phyloP scores from a whole-genome alignment of 2,797 vertebrate species.

The Austrolebias charrua region DNA sequence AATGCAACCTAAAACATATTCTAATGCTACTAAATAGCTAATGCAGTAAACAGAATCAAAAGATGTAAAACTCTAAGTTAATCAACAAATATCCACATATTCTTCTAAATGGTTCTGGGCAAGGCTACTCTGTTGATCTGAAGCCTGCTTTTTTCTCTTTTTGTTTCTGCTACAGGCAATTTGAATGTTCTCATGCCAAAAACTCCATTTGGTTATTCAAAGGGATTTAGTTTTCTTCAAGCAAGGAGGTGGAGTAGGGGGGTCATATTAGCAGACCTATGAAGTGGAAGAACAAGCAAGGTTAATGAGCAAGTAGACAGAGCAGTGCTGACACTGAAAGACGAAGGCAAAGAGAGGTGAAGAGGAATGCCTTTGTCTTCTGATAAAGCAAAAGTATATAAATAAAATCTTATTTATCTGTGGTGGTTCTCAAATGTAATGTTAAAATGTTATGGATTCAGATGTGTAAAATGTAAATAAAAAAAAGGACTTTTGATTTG shows the following conservation, averaged over 20 bases:
- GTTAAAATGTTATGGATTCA: constrained; percentile 16
- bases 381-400: constrained; percentile 20
- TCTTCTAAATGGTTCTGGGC: neutral
- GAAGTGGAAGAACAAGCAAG: constrained; percentile 84
- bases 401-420: neutral
- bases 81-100: constrained; percentile 2
- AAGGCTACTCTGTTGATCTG: constrained; percentile 7
- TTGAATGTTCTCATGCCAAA: constrained; percentile 23
- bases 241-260: constrained; percentile 20
- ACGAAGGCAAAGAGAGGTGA: constrained; percentile 60
- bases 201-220: constrained; percentile 53
- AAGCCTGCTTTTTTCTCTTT: constrained; percentile 8
- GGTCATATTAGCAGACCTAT: constrained; percentile 74
- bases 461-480: constrained; percentile 21
- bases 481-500: constrained; percentile 39
- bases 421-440: neutral
- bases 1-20: neutral
- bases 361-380: constrained; percentile 60
- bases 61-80: neutral
- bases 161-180: constrained; percentile 22
- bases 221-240: constrained; percentile 63
- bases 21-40: neutral
- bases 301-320: constrained; percentile 82
- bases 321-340: constrained; percentile 76
- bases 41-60: neutral